Percentiles rank a stretch among this genome's conserved stretches.
Conservation (phyloP, 2,113 vertebrate species). For the Condylura cristata region DNA sequence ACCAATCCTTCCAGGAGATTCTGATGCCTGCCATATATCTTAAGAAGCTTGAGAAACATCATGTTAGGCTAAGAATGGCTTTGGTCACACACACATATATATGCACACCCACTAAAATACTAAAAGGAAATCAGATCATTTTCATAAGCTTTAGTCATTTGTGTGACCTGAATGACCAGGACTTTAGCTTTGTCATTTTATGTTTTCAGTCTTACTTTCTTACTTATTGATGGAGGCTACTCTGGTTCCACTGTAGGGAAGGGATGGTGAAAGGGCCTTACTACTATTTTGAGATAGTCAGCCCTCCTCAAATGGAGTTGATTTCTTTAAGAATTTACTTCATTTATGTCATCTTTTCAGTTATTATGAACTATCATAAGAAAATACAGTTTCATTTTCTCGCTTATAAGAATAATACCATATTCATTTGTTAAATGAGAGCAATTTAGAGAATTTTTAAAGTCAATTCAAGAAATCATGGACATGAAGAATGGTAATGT, state of each 20-base stretch:
- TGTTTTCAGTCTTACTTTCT: not conserved
- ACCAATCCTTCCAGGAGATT: not conserved
- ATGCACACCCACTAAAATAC: not conserved
- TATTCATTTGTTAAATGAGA: slow-evolving; percentile 26
- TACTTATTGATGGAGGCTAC: not conserved
- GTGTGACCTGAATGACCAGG: not conserved
- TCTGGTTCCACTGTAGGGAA: not conserved
- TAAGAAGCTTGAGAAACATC: not conserved
- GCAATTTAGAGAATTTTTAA: not conserved
- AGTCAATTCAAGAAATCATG: slow-evolving; percentile 41
- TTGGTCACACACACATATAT: not conserved
- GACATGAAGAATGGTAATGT: slow-evolving; percentile 41
- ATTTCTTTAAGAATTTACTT: not conserved
- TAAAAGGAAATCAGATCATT: not conserved
- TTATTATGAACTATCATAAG: slow-evolving; percentile 24
- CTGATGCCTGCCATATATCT: too few relatives aligned
- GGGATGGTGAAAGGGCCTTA: not conserved
- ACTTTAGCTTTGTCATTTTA: not conserved
- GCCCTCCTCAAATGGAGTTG: not conserved
- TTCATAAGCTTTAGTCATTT: not conserved
- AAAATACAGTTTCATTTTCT: slow-evolving; percentile 33
- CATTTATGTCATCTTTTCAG: not conserved
- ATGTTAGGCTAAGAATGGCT: not conserved
- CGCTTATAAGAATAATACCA: slow-evolving; percentile 21
- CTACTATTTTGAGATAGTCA: not conserved